These are phyloP conservation scores for Romanogobio albipinnatus DNA, from an alignment of 2,113 vertebrate species.

Conservation along the genomic window DNA sequence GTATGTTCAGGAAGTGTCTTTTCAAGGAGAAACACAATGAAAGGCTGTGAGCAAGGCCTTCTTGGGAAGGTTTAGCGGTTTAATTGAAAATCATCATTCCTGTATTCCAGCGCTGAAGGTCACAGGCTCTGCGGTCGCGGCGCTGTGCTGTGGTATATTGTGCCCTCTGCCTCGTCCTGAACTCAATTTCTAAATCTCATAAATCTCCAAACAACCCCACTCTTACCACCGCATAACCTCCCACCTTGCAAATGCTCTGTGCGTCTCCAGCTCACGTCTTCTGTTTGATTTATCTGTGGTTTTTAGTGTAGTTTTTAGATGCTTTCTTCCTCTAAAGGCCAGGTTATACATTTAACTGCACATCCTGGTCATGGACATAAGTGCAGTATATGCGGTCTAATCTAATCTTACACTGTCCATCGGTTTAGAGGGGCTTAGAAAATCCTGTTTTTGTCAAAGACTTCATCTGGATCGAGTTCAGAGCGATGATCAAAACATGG, in stretches of 20 bases:
- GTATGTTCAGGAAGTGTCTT: conserved; percentile 22
- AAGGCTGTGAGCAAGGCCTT: conserved; percentile 23
- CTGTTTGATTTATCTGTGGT: conserved; percentile 32
- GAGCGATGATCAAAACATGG: no score
- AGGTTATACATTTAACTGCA: not conserved
- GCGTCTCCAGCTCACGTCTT: not conserved
- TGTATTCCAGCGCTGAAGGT: conserved; percentile 46
- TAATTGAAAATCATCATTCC: conserved; percentile 49
- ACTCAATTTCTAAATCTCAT: conserved; percentile 60
- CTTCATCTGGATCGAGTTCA: no score
- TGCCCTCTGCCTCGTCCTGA: conserved; percentile 50
- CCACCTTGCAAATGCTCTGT: conserved; percentile 22
- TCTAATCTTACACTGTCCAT: not conserved
- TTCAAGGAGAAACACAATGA: conserved; percentile 32
- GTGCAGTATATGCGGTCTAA: conserved; percentile 1
- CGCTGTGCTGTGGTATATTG: conserved; percentile 49
- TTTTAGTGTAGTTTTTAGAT: conserved; percentile 3
- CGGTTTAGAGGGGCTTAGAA: not conserved
- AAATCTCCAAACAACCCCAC: conserved; percentile 50
- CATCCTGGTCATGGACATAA: not conserved
- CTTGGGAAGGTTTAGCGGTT: conserved; percentile 29
- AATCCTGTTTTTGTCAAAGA: no score
- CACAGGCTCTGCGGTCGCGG: not conserved
- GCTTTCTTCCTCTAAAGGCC: not conserved
- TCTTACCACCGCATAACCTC: conserved; percentile 41